Evolutionary conservation across 1,140 invertebrate genomes (phyloP).

Genomic region (Plutomurus gul): DNA sequence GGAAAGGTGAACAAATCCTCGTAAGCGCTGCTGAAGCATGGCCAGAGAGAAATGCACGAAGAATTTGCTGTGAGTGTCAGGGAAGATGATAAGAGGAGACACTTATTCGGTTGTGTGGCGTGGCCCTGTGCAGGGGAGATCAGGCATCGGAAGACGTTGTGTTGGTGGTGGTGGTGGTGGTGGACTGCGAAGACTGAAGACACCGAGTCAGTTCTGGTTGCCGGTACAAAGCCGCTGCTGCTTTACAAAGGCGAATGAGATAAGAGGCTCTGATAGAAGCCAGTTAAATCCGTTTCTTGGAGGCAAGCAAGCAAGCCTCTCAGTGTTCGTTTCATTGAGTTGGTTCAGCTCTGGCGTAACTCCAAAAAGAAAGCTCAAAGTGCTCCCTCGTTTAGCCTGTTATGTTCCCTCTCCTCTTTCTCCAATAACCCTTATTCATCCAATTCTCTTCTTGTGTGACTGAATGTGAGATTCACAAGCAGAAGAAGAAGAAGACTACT

Average conservation of each 20-base stretch:
- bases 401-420: slow-evolving; percentile 23
- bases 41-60: too few species aligned
- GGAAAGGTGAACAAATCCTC: too few species aligned
- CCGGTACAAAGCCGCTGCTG: not conserved
- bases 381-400: slow-evolving; percentile 25
- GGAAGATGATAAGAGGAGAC: too few species aligned
- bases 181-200: too few species aligned
- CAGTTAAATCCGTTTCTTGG: slow-evolving; percentile 23
- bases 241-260: not conserved
- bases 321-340: not conserved
- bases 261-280: slow-evolving; percentile 23
- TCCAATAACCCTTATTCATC: slow-evolving; percentile 35
- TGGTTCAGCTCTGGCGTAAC: slow-evolving; percentile 8
- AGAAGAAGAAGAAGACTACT: slow-evolving; percentile 3
- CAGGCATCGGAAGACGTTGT: not conserved
- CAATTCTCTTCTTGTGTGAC: slow-evolving; percentile 23
- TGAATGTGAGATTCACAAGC: not conserved
- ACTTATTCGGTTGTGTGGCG: too few species aligned
- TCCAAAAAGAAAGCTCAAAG: slow-evolving; percentile 41
- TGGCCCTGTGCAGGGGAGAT: too few species aligned
- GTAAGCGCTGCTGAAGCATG: too few species aligned
- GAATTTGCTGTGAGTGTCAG: too few species aligned
- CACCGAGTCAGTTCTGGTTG: not conserved
- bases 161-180: too few species aligned
- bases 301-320: not conserved